These are phyloP conservation scores for Trichomalopsis sarcophagae DNA, from an alignment of 1,140 invertebrate species.

Conservation along the genomic window DNA sequence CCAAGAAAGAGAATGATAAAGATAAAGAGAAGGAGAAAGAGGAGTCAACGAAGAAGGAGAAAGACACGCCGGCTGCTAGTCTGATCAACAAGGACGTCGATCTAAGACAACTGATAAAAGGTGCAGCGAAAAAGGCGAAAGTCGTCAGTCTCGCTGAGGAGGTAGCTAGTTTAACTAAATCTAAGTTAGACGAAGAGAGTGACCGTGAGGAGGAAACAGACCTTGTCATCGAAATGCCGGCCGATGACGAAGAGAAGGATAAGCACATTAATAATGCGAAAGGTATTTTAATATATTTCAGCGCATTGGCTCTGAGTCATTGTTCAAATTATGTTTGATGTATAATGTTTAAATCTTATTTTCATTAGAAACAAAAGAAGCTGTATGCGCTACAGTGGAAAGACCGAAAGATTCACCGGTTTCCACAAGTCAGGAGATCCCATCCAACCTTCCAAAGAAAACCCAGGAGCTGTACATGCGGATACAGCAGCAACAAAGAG, in stretches of 20 bases:
- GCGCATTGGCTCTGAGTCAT: neutral
- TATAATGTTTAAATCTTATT: neutral
- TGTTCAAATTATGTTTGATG: neutral
- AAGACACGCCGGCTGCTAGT: neutral
- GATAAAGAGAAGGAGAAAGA: conserved; percentile 65
- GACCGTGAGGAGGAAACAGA: conserved; percentile 71
- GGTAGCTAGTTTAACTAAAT: conserved; percentile 65
- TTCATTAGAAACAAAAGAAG: neutral
- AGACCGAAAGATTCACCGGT: conserved; percentile 33
- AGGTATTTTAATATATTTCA: conserved; percentile 44
- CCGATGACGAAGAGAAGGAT: conserved; percentile 66
- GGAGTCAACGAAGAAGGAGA: conserved; percentile 50
- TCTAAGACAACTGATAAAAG: conserved; percentile 66
- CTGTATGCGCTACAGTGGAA: neutral
- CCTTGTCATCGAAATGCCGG: conserved; percentile 70
- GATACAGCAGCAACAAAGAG: conserved; percentile 81
- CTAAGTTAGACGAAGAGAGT: conserved; percentile 70
- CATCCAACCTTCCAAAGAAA: conserved; percentile 79
- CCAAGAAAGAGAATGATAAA: conserved; percentile 69
- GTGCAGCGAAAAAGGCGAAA: conserved; percentile 60
- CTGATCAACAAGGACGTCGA: conserved; percentile 60
- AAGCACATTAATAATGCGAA: conserved; percentile 50
- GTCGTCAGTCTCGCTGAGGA: conserved; percentile 68
- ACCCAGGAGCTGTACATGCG: conserved; percentile 82
- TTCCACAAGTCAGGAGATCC: conserved; percentile 62